A percentile compares a stretch with the other conserved stretches of the same genome.
phyloP scores from a whole-genome alignment of 2,113 vertebrate genomes.

The Protobothrops flavoviridis region DNA sequence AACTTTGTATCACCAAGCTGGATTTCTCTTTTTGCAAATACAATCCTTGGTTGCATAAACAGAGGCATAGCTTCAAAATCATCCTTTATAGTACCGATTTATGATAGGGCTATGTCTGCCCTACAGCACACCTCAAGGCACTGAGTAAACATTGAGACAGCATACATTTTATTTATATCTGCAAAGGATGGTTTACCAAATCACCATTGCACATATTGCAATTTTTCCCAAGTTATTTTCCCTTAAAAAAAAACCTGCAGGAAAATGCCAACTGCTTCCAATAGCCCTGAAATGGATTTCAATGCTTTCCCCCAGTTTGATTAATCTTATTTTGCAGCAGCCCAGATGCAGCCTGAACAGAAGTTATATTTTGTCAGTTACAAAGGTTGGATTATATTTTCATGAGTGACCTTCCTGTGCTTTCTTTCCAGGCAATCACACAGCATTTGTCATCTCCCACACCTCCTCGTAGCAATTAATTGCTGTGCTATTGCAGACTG shows the following conservation, averaged over 20 bases:
- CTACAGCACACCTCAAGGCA: no score
- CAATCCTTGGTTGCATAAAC: background rate
- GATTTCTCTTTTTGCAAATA: background rate
- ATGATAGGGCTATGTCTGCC: no score
- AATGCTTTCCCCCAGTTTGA: background rate
- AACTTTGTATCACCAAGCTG: background rate
- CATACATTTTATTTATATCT: no score
- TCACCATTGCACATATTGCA: no score
- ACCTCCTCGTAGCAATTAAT: background rate
- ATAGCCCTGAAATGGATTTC: background rate
- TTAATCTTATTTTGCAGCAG: background rate
- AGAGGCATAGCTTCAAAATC: background rate
- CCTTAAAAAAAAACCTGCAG: background rate
- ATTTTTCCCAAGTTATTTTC: no score
- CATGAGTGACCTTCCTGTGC: background rate
- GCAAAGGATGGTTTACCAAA: no score
- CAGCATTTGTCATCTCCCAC: background rate
- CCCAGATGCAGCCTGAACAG: background rate
- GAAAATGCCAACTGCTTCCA: background rate
- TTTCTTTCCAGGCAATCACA: background rate
- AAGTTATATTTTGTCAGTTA: background rate
- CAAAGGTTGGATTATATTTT: background rate
- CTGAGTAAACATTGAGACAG: no score
- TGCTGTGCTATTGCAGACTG: background rate
- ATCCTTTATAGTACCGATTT: no score